Conservation (phyloP, 2,113 vertebrate genomes). For the Natator depressus region DNA sequence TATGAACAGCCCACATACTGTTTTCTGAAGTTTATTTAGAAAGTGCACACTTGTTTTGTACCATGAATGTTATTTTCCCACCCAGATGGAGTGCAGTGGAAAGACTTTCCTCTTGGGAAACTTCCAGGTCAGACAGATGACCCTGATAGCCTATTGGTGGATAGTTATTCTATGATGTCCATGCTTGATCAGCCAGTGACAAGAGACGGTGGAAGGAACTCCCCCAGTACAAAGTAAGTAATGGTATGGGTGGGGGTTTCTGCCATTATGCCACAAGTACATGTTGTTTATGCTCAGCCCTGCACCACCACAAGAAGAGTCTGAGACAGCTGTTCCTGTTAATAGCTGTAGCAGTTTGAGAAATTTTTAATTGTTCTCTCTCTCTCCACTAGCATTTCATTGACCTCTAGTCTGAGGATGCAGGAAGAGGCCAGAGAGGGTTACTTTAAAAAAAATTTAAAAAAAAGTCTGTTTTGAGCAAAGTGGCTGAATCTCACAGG, state of each 20-base stretch:
- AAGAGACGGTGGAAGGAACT: conserved; percentile 64
- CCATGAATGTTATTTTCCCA: not conserved
- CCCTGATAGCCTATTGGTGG: conserved; percentile 88
- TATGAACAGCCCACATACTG: not conserved
- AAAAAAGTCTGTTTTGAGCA: not conserved
- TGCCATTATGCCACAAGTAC: not conserved
- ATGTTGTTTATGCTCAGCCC: not conserved
- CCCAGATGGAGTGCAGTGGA: conserved; percentile 87
- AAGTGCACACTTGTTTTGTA: not conserved
- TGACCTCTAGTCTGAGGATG: not conserved
- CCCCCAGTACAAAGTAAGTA: conserved; percentile 62
- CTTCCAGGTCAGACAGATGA: conserved; percentile 93
- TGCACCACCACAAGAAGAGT: not conserved
- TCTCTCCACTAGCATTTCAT: not conserved
- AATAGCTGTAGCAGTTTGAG: not conserved
- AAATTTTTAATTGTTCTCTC: not conserved
- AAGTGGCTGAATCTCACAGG: not conserved
- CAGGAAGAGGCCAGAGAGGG: not conserved
- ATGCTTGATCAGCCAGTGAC: conserved; percentile 89
- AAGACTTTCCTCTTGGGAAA: conserved; percentile 87
- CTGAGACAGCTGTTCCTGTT: not conserved
- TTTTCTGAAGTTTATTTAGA: not conserved
- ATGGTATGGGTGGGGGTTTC: not conserved
- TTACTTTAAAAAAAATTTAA: not conserved
- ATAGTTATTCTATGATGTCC: conserved; percentile 87